These are phyloP conservation scores for Lycia hirtaria DNA, from an alignment of 2,888 invertebrate species.

Conservation along the genomic window DNA sequence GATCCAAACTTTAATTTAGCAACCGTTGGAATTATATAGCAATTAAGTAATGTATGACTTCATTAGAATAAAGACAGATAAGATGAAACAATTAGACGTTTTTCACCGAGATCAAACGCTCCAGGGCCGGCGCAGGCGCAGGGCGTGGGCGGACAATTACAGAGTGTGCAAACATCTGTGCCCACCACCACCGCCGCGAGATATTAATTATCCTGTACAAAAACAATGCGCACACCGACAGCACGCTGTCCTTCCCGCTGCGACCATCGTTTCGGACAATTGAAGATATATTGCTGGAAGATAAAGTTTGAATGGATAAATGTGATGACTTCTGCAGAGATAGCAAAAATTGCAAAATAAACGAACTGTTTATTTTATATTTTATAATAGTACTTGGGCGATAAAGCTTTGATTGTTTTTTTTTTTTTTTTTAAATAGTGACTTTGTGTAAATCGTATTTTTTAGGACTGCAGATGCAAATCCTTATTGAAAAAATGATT, in stretches of 20 bases:
- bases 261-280: conserved; percentile 41
- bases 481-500: too few relatives aligned
- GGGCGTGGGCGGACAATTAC: conserved; percentile 75
- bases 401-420: too few relatives aligned
- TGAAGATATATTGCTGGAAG: not conserved
- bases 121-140: conserved; percentile 65
- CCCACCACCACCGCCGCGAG: conserved; percentile 70
- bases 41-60: not conserved
- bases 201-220: conserved; percentile 73
- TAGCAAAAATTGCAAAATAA: too few relatives aligned
- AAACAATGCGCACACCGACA: conserved; percentile 77
- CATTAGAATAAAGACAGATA: not conserved
- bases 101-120: conserved; percentile 32
- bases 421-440: too few relatives aligned
- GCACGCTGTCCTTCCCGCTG: conserved; percentile 66
- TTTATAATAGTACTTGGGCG: too few relatives aligned
- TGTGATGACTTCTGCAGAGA: not conserved
- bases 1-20: too few relatives aligned
- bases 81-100: conserved; percentile 18
- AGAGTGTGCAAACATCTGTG: conserved; percentile 72
- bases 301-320: not conserved
- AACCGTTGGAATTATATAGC: too few relatives aligned
- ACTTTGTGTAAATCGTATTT: too few relatives aligned
- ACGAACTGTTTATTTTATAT: too few relatives aligned
- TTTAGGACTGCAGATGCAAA: too few relatives aligned